Percentiles rank a stretch among this genome's conserved stretches.
phyloP scores from a whole-genome alignment of 2,888 invertebrate species.

The Podabrus alpinus region DNA sequence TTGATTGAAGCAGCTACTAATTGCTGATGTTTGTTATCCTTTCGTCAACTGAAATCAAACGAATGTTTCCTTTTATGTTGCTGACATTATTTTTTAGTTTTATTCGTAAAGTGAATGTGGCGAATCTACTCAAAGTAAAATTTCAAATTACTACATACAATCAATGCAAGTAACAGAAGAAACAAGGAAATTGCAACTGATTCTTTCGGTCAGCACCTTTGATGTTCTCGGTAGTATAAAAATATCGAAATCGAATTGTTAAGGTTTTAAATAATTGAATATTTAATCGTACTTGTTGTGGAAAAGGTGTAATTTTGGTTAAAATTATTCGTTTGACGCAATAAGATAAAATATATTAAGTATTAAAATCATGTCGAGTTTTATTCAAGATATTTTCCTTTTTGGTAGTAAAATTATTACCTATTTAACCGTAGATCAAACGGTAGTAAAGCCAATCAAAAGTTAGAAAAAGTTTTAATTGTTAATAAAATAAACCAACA shows the following conservation, averaged over 20 bases:
- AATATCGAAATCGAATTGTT: neutral
- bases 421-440: neutral
- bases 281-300: neutral
- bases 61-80: slow-evolving; percentile 8
- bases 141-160: neutral
- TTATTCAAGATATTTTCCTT: neutral
- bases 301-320: neutral
- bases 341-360: neutral
- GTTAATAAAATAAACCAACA: neutral
- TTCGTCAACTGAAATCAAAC: slow-evolving; percentile 20
- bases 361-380: neutral
- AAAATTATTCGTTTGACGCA: neutral
- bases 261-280: neutral
- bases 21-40: slow-evolving; percentile 33
- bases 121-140: neutral
- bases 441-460: neutral
- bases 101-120: neutral
- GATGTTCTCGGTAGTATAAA: neutral
- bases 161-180: neutral
- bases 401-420: neutral
- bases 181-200: neutral
- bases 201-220: neutral
- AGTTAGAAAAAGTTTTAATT: neutral
- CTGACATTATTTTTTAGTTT: slow-evolving; percentile 2
- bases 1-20: slow-evolving; percentile 31